A percentile compares a stretch with the other conserved stretches of the same genome.
Evolutionary conservation across 2,113 vertebrate species (phyloP).

Genomic region (Xiphophorus couchianus): DNA sequence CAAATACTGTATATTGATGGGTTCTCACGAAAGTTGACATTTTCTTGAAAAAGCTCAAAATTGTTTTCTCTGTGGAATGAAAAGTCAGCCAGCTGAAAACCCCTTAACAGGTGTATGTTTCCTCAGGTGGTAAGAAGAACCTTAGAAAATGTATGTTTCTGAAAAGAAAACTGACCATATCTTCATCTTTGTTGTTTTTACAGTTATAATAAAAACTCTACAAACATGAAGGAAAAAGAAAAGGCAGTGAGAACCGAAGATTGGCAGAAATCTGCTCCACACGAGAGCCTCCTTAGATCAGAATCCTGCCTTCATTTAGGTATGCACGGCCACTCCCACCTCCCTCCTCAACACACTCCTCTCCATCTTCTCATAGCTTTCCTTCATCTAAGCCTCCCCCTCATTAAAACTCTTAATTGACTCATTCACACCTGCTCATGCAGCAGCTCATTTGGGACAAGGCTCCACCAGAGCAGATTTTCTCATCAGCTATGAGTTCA

Average conservation of each 20-base stretch:
- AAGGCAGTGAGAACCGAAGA: conserved; percentile 30
- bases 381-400: conserved; percentile 60
- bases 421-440: conserved; percentile 75
- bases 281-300: conserved; percentile 63
- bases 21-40: no score
- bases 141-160: neutral
- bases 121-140: conserved; percentile 30
- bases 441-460: conserved; percentile 69
- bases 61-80: neutral
- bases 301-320: conserved; percentile 58
- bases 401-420: conserved; percentile 80
- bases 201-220: conserved; percentile 21
- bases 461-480: conserved; percentile 67
- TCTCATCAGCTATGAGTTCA: conserved; percentile 71
- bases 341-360: conserved; percentile 28
- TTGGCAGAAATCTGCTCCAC: conserved; percentile 63
- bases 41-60: neutral
- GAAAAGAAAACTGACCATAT: conserved; percentile 21
- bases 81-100: neutral
- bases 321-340: conserved; percentile 54
- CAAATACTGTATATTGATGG: no score
- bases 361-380: conserved; percentile 43
- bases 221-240: conserved; percentile 18
- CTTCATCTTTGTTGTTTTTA: conserved; percentile 23
- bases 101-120: no score